Base-by-base conservation (phyloP, 2,888 invertebrate genomes). In the Lottia scabra region DNA sequence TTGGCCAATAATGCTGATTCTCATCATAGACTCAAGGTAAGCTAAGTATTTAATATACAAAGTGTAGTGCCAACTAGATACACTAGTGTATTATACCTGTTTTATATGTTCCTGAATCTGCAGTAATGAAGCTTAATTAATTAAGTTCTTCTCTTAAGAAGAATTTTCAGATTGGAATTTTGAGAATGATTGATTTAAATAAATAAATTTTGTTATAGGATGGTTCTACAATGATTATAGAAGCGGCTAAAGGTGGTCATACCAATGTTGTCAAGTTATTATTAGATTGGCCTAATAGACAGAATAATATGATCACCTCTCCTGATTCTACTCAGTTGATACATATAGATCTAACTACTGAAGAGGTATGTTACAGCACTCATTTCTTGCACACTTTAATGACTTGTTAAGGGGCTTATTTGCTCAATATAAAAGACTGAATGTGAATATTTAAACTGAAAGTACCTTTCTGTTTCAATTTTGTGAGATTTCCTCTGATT, bases 191-290 rank as follows among this genome's bases (percentile, higher is more conserved):
- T 23, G 6, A 30, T 30, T 6, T 4, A 30, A 30, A 4, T n/a
- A n/a, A 30, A 4, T 30, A 45, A 16, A 96, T 68, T 71, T 76
- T 69, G 68, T 84, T 88, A 16, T 83, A 93, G 93, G 99, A 99
- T 91, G 98, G 98, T 90, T 97, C 97, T 75, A 98, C 98, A 70
- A 99, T 98, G 94, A 92, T 99, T 82, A 98, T 99, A 84, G 99
- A 99, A 91, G 99, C 98, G 68, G 96, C 99, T 66, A 98, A 98
- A 91, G 98, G 98, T 67, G 99, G 99, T 0, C 98, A 99, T 90
- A 97, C 97, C 27, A 94, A 94, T 80, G 97, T 99, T 73, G 98
- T 99, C 75, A 96, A 97, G 90, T 91, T 98, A 83, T 91, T 99
- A 80, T 92, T 99, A 80, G 98, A 99, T 91, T 98, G 95, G 91